Conservation (phyloP, 2,113 vertebrate species). For the Phylloscopus trochilus region DNA sequence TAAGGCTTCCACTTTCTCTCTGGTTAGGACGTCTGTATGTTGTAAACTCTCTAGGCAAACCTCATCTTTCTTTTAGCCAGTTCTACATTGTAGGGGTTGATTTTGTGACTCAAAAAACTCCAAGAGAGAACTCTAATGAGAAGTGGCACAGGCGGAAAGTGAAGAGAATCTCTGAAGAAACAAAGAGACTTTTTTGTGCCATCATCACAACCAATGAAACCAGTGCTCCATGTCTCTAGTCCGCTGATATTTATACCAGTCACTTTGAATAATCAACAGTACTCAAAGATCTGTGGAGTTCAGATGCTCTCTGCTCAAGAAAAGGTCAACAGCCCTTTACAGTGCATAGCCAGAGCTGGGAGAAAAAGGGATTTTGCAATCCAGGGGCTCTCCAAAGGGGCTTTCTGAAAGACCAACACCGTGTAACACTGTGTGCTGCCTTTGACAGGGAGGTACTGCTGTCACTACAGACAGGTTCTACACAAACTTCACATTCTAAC, state of each 20-base stretch:
- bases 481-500: not conserved
- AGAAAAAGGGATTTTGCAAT: not conserved
- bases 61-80: not conserved
- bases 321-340: not conserved
- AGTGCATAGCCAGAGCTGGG: not conserved
- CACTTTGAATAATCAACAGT: not conserved
- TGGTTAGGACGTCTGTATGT: not conserved
- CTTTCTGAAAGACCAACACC: not conserved
- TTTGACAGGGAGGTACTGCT: accelerated
- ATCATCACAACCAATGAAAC: not conserved
- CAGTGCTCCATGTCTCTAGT: not conserved
- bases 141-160: not conserved
- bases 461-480: not conserved
- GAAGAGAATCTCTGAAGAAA: not conserved
- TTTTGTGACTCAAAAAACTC: not conserved
- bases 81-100: not conserved
- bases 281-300: not conserved
- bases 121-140: not conserved
- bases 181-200: not conserved
- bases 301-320: not conserved
- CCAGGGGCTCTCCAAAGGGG: not conserved
- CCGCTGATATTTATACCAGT: not conserved
- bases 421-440: not conserved
- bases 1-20: not conserved
- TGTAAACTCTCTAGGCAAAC: not conserved